Percentiles rank a stretch among this genome's conserved stretches.
These are phyloP conservation scores for Lagodon rhomboides DNA, from an alignment of 2,797 vertebrate species.

Conservation along the genomic window DNA sequence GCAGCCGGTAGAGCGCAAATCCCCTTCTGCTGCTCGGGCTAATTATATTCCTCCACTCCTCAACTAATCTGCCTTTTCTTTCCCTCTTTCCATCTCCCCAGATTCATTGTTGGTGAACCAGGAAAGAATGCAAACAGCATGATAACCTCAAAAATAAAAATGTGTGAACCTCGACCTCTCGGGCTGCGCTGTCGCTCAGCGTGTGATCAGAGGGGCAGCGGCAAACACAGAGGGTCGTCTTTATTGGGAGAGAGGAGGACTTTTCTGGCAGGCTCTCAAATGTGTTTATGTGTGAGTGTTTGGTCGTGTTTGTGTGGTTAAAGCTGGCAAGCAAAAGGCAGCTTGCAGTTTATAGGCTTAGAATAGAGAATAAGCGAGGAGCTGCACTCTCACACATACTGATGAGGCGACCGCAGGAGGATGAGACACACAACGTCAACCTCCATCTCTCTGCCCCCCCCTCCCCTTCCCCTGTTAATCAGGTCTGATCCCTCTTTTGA, in stretches of 20 bases:
- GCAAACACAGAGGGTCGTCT: constrained; percentile 18
- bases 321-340: constrained; percentile 53
- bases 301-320: constrained; percentile 29
- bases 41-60: constrained; percentile 80
- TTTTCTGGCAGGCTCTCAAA: constrained; percentile 17
- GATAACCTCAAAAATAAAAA: constrained; percentile 5
- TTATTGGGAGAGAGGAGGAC: constrained; percentile 33
- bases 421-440: constrained; percentile 37
- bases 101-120: constrained; percentile 7
- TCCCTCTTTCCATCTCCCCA: constrained; percentile 30
- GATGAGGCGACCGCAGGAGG: constrained; percentile 67
- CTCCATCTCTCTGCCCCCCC: neutral
- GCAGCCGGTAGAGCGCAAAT: constrained; percentile 81
- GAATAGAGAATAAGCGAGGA: constrained; percentile 58
- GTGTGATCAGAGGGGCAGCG: constrained; percentile 7
- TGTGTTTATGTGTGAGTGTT: constrained; percentile 26
- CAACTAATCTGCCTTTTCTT: constrained; percentile 78
- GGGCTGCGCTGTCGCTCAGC: neutral
- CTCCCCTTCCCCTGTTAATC: constrained; percentile 23
- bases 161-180: neutral
- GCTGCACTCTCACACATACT: constrained; percentile 68
- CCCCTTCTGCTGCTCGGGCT: constrained; percentile 84
- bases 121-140: constrained; percentile 5
- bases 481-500: constrained; percentile 44
- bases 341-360: constrained; percentile 59